Base-by-base conservation (phyloP, 2,113 vertebrate species). In the Seriola rivoliana region DNA sequence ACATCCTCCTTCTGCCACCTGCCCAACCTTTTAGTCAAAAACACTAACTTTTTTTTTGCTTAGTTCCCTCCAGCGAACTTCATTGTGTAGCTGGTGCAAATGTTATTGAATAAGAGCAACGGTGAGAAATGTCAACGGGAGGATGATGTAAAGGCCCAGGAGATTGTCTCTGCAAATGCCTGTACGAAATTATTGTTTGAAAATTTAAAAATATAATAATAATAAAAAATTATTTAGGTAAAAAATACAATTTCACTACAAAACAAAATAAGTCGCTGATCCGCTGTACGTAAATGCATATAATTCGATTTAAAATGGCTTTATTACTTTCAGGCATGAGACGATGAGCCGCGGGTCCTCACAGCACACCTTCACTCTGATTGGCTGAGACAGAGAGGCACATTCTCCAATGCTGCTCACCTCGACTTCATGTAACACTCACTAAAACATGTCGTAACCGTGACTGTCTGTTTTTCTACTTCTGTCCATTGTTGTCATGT, bases 1-100 rank as follows among this genome's bases (percentile, higher is more conserved):
- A 86, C 93, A 95, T 95, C 2, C 84, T 93, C 79, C 71, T 55
- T 23, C 38, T 4, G 54, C 76, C 54, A 5, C 36, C 34, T 14
- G 38, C 12, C 65, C 14, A 2, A 13, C 10, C 21, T 55, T 21
- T 36, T 14, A 23, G 4, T 55, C 11, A 40, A 34, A 74, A 50
- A 54, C 12, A 32, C 1, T 2, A 14, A 2, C 4, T 23, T 4
- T 5, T 29, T 25, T 29, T 29, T 29, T 29, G 29, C 29, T 29
- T 6, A 32, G 1, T 50, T 69, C 13, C 21, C 3, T 0, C 0
- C 3, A 0, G 16, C 4, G 5, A 0, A 23, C 57, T 12, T 9
- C 71, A 68, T 67, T 34, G 4, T 50, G 25, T 3, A 0, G 11
- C 23, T 4, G 11, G 10, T 3, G 8, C 29, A 23, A 32, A 17